Base-by-base conservation (phyloP, 2,888 invertebrate species). In the Lasioglossum pauxillum region DNA sequence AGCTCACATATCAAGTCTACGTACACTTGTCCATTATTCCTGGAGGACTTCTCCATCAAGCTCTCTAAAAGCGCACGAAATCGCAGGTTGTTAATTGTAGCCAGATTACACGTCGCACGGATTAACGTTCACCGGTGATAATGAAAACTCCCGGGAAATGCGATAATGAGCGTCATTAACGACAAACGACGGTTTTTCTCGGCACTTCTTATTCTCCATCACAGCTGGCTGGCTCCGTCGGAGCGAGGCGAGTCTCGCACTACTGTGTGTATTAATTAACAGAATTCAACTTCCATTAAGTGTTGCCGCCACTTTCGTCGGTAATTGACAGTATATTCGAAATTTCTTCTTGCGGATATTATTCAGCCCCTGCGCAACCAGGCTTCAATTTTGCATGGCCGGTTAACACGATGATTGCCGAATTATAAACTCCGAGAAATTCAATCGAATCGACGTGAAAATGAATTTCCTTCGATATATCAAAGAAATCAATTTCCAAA, bases 131-230 rank as follows among this genome's bases (percentile, higher is more conserved):
- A 8, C 64, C 71, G 76, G 49, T n/a, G 75, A 75, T 84, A 84
- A 83, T 60, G 84, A 83, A 73, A 84, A 72, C 44, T 75, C 19
- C 23, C 72, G 27, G 44, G 71, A 82, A 83, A 78, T 72, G 64
- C 35, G 83, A 78, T 75, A 83, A 84, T 53, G 82, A 79, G 78
- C 49, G 49, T 67, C 64, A 53, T 84, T 84, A 84, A 75, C 83
- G 75, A 71, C 64, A 75, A 75, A 75, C 44, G 83, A 73, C 23
- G 78, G 41, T 35, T 67, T 84, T 79, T 75, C 82, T 49, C 72
- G 23, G 49, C 75, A 53, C 71, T 83, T 83, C 72, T 83, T 73
- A 83, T 64, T 75, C 75, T 23, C 16, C 23, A 35, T 12, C 67
- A 74, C 44, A 44, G 76, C 31, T 67, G n/a, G 27, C 41, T 72